These are phyloP conservation scores for Speoplatyrhinus poulsoni DNA, from an alignment of 2,113 vertebrate genomes.

Conservation along the genomic window DNA sequence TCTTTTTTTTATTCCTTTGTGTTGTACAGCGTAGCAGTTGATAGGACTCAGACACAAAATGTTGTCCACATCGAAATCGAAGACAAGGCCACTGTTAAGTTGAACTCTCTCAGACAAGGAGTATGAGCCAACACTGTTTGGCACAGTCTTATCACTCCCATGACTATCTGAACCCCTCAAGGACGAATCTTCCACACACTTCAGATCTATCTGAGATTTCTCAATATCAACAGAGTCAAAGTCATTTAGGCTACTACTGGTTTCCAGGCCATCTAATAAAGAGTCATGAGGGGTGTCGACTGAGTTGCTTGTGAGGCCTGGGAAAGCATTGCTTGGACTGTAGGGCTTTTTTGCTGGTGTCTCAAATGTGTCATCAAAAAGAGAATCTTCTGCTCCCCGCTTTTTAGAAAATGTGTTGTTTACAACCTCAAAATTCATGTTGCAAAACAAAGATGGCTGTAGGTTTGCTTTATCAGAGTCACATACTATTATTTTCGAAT, in stretches of 20 bases:
- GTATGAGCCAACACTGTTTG: background rate
- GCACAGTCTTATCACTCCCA: background rate
- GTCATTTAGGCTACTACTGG: background rate
- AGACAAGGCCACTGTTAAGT: background rate
- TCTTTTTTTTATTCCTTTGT: background rate
- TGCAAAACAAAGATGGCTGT: constrained; percentile 2
- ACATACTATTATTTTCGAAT: constrained; percentile 24
- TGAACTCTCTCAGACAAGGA: background rate
- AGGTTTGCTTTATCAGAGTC: background rate
- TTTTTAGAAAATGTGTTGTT: constrained; percentile 23
- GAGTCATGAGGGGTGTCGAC: background rate
- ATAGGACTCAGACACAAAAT: constrained; percentile 51
- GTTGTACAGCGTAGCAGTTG: background rate
- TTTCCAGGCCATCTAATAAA: background rate
- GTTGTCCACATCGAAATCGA: constrained; percentile 40
- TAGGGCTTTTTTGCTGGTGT: constrained; percentile 43
- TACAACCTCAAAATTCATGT: constrained; percentile 40
- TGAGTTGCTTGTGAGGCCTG: constrained; percentile 45
- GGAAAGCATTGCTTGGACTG: constrained; percentile 32
- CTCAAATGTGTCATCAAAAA: constrained; percentile 16
- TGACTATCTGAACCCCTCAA: background rate
- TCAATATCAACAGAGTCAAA: background rate
- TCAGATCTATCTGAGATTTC: background rate
- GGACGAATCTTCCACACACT: background rate
- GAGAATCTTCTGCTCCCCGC: constrained; percentile 28